These are phyloP conservation scores for Deroplatys truncata DNA, from an alignment of 2,888 invertebrate genomes.

Conservation along the genomic window DNA sequence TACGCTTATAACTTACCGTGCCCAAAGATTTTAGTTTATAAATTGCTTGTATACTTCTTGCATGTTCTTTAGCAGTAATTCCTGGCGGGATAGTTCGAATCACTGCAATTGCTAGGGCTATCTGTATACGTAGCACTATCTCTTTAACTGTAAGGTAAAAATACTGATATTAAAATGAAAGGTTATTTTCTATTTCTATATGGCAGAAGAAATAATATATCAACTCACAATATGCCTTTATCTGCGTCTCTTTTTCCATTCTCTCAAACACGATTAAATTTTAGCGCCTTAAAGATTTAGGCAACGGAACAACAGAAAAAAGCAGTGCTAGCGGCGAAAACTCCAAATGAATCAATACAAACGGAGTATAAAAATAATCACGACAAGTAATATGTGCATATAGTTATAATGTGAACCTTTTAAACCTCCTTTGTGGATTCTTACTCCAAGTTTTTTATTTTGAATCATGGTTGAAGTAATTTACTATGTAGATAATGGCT, in stretches of 20 bases:
- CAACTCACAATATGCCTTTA: not conserved
- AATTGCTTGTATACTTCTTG: conserved; percentile 3
- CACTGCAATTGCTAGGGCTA: conserved; percentile 18
- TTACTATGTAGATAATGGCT: not conserved
- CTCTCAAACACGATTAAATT: not conserved
- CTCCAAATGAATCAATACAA: not conserved
- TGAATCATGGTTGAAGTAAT: not conserved
- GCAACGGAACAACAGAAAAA: too few species aligned
- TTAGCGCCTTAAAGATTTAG: not conserved
- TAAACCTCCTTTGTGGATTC: too few species aligned
- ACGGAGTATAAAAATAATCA: too few species aligned
- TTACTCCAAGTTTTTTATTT: too few species aligned
- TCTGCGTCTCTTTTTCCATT: not conserved
- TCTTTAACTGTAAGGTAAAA: conserved; percentile 15
- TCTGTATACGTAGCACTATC: conserved; percentile 5
- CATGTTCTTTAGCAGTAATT: conserved; percentile 11
- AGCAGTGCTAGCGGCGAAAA: not conserved
- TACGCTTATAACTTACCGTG: not conserved
- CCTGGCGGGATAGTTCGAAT: conserved; percentile 17
- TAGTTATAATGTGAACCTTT: too few species aligned
- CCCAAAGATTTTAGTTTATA: not conserved
- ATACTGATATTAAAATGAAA: not conserved
- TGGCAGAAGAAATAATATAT: not conserved
- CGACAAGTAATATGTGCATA: too few species aligned
- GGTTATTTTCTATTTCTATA: not conserved